Evolutionary conservation across 2,113 vertebrate genomes (phyloP).

Genomic region (Himantopus leucocephalus): DNA sequence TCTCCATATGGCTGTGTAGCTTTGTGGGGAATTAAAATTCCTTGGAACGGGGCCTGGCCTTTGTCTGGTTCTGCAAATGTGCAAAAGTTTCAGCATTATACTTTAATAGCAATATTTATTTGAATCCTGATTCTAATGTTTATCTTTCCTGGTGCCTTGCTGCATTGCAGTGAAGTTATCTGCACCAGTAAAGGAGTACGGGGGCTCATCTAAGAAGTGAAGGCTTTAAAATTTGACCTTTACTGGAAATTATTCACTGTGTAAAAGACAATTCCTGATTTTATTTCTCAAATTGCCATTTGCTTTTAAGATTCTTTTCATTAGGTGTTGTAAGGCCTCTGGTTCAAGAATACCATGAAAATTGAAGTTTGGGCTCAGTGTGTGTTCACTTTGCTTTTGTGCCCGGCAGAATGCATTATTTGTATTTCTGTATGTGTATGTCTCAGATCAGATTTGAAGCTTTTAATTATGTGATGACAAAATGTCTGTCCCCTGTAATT

Average conservation of each 20-base stretch:
- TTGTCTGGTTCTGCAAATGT: slow-evolving; percentile 24
- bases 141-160: not conserved
- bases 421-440: not conserved
- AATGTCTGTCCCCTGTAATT: slow-evolving; percentile 8
- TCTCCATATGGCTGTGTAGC: not conserved
- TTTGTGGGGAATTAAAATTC: slow-evolving; percentile 5
- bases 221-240: not conserved
- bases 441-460: not conserved
- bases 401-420: not conserved
- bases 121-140: slow-evolving; percentile 4
- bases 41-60: not conserved
- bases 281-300: not conserved
- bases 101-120: slow-evolving; percentile 50
- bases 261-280: not conserved
- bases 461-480: slow-evolving; percentile 9
- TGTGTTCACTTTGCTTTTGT: not conserved
- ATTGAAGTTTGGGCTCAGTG: not conserved
- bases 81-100: slow-evolving; percentile 24
- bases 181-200: not conserved
- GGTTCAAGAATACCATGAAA: not conserved
- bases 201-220: not conserved
- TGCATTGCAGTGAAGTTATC: not conserved
- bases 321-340: not conserved
- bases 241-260: not conserved
- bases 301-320: not conserved